Percentiles rank a stretch among this genome's conserved stretches.
Conservation (phyloP, 2,797 vertebrate genomes). For the Coccyzus lansbergi region DNA sequence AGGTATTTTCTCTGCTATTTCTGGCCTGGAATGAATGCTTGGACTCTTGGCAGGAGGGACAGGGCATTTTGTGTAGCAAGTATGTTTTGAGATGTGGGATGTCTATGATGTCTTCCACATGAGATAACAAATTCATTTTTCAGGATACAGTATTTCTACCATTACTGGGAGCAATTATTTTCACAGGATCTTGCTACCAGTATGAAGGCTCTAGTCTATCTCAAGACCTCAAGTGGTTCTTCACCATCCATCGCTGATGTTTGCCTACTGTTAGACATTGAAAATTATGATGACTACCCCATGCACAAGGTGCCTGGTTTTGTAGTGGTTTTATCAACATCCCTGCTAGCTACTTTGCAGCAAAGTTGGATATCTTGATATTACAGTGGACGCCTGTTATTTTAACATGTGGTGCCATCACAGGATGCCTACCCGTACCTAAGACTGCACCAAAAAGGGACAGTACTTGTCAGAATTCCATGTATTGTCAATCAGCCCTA, state of each 20-base stretch:
- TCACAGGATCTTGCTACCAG: background rate
- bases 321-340: background rate
- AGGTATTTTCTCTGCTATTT: background rate
- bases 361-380: background rate
- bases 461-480: background rate
- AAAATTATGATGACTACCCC: background rate
- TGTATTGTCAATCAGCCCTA: background rate
- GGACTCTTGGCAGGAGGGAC: background rate
- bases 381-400: background rate
- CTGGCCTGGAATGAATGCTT: background rate
- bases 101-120: background rate
- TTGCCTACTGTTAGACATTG: background rate
- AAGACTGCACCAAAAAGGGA: background rate
- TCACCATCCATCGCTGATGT: background rate
- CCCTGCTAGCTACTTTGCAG: background rate
- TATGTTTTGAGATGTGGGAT: background rate
- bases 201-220: background rate
- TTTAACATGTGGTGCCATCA: background rate
- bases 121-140: constrained; percentile 38
- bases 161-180: background rate
- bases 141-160: constrained; percentile 4
- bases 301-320: background rate
- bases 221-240: background rate
- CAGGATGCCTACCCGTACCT: background rate
- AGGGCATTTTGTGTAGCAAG: background rate